A percentile compares a stretch with the other conserved stretches of the same genome.
Evolutionary conservation across 1,140 invertebrate genomes (phyloP).

Genomic region (Spodoptera litura): DNA sequence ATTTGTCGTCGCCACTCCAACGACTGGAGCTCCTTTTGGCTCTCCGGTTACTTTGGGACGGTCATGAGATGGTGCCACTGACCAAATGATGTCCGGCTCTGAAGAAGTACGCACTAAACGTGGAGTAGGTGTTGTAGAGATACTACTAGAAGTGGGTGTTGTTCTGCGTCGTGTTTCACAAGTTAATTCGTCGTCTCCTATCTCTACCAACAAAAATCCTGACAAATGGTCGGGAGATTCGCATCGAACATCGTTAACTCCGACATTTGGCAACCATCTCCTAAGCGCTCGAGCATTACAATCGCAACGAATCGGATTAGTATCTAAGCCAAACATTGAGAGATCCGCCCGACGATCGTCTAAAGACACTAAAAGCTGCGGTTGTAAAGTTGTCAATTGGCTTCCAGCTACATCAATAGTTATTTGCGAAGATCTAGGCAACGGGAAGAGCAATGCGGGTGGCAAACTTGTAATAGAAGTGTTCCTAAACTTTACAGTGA

Average conservation of each 20-base stretch:
- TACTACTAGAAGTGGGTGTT: slow-evolving; percentile 80
- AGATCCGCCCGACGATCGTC: slow-evolving; percentile 93
- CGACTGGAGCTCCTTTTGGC: slow-evolving; percentile 86
- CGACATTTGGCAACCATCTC: slow-evolving; percentile 90
- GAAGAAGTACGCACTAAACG: slow-evolving; percentile 87
- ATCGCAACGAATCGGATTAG: slow-evolving; percentile 94
- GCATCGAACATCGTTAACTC: slow-evolving; percentile 88
- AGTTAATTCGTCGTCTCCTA: slow-evolving; percentile 92
- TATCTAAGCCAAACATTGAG: slow-evolving; percentile 89
- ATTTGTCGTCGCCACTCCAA: slow-evolving; percentile 87
- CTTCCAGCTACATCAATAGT: slow-evolving; percentile 92
- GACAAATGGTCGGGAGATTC: slow-evolving; percentile 89
- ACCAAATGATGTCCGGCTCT: slow-evolving; percentile 95
- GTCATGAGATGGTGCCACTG: slow-evolving; percentile 89
- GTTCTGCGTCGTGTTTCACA: slow-evolving; percentile 89
- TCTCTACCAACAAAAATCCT: slow-evolving; percentile 89
- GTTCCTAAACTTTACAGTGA: slow-evolving; percentile 92
- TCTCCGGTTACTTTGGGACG: slow-evolving; percentile 86
- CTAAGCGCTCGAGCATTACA: slow-evolving; percentile 93
- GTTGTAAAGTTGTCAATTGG: slow-evolving; percentile 90
- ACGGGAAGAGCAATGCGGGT: slow-evolving; percentile 93
- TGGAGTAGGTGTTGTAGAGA: slow-evolving; percentile 79
- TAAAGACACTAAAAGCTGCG: slow-evolving; percentile 91
- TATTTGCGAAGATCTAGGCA: slow-evolving; percentile 94
- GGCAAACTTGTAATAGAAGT: slow-evolving; percentile 92